These are phyloP conservation scores for Shargacucullia verbasci DNA, from an alignment of 2,888 invertebrate species.

Conservation along the genomic window DNA sequence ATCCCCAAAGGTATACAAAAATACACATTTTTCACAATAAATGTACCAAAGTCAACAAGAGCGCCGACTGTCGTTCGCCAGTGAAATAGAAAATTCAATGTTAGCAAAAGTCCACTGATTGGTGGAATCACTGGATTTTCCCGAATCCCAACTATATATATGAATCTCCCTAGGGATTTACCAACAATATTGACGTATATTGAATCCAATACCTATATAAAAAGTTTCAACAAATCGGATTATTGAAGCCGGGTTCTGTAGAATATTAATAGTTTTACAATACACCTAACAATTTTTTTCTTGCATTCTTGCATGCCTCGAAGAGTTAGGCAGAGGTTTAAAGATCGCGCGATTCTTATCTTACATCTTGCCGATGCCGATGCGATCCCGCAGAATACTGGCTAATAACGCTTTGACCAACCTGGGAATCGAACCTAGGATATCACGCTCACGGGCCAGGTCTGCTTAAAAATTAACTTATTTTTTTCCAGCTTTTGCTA, in stretches of 20 bases:
- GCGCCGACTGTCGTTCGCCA: constrained; percentile 20
- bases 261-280: constrained; percentile 14
- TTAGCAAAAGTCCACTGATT: constrained; percentile 38
- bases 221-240: constrained; percentile 38
- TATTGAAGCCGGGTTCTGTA: constrained; percentile 22
- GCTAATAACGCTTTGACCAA: too few species aligned
- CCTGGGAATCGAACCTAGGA: too few species aligned
- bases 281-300: too few species aligned
- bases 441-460: too few species aligned
- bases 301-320: neutral
- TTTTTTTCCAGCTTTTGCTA: too few species aligned
- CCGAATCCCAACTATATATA: constrained; percentile 38
- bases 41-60: constrained; percentile 7
- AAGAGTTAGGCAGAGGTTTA: too few species aligned
- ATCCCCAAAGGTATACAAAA: too few species aligned
- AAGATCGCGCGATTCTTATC: too few species aligned
- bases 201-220: constrained; percentile 47
- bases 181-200: constrained; percentile 48
- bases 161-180: constrained; percentile 38
- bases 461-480: too few species aligned
- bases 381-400: too few species aligned
- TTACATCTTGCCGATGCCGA: too few species aligned
- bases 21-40: constrained; percentile 31
- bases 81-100: constrained; percentile 33
- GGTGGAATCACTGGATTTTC: constrained; percentile 42